Evolutionary conservation across 2,797 vertebrate genomes (phyloP).

Genomic region (Helicolenus hilgendorfi): DNA sequence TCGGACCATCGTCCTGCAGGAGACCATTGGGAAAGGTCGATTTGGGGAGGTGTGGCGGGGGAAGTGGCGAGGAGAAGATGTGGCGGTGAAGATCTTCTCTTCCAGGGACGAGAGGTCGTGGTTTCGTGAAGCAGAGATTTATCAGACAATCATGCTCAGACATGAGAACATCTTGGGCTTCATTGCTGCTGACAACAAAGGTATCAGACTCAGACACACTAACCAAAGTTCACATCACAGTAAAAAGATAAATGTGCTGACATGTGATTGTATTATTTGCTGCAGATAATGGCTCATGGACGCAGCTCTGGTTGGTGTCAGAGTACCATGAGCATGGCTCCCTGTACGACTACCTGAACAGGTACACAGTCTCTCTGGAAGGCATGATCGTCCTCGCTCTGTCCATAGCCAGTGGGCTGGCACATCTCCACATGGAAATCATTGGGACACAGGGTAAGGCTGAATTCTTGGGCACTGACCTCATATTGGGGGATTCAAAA

Average conservation of each 20-base stretch:
- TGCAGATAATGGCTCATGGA: slow-evolving; percentile 97
- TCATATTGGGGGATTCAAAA: background rate
- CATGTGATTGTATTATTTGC: background rate
- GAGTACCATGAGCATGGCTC: slow-evolving; percentile 98
- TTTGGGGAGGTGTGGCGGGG: slow-evolving; percentile 98
- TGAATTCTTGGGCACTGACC: background rate
- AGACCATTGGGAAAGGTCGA: slow-evolving; percentile 96
- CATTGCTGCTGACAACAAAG: slow-evolving; percentile 99
- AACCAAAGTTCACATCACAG: background rate
- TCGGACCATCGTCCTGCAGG: slow-evolving; percentile 97
- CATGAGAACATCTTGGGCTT: slow-evolving; percentile 99
- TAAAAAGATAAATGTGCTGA: background rate
- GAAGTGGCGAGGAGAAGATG: slow-evolving; percentile 97
- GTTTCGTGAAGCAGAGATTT: slow-evolving; percentile 98
- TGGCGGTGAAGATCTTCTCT: slow-evolving; percentile 99
- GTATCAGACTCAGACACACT: slow-evolving; percentile 70
- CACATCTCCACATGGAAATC: slow-evolving; percentile 99
- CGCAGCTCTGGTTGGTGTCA: slow-evolving; percentile 98
- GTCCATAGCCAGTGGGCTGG: slow-evolving; percentile 95
- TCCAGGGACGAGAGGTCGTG: slow-evolving; percentile 97
- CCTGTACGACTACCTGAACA: slow-evolving; percentile 96
- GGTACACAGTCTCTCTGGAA: slow-evolving; percentile 92
- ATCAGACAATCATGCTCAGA: slow-evolving; percentile 97
- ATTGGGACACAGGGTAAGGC: slow-evolving; percentile 95
- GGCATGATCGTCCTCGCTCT: slow-evolving; percentile 93